These are phyloP conservation scores for Galeopterus variegatus DNA, from an alignment of 2,113 vertebrate species.

Conservation along the genomic window DNA sequence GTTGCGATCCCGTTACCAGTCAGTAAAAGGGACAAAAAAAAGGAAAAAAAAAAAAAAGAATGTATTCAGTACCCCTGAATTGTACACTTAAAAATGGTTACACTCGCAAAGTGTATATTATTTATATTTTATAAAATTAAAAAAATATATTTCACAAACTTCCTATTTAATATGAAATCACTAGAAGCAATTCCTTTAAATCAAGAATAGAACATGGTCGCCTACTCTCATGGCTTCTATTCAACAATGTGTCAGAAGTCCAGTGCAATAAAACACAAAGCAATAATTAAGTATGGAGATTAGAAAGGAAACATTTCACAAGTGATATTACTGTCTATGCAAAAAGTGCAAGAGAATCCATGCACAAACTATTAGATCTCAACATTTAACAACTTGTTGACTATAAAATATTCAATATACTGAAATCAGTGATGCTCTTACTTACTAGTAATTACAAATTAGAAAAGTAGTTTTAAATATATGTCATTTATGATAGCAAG, in stretches of 20 bases:
- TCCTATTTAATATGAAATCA: neutral
- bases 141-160: neutral
- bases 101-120: neutral
- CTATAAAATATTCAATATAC: neutral
- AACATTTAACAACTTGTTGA: neutral
- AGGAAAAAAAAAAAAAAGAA: too few species aligned
- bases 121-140: conserved; percentile 16
- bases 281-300: neutral
- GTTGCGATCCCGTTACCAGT: too few species aligned
- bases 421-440: conserved; percentile 37
- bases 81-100: conserved; percentile 28
- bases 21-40: too few species aligned
- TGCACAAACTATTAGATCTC: neutral
- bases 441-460: neutral
- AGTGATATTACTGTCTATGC: neutral
- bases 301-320: conserved; percentile 14
- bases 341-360: conserved; percentile 6
- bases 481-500: neutral
- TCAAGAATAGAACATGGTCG: neutral
- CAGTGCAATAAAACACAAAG: neutral
- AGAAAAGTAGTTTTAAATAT: conserved; percentile 37
- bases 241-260: neutral
- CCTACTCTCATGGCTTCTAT: neutral
- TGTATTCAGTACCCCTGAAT: neutral
- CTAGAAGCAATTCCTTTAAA: conserved; percentile 37